Evolutionary conservation across 2,888 invertebrate species (phyloP), one percentile per base, ranked within the genome.

Genomic region (Epiblema foenella): DNA sequence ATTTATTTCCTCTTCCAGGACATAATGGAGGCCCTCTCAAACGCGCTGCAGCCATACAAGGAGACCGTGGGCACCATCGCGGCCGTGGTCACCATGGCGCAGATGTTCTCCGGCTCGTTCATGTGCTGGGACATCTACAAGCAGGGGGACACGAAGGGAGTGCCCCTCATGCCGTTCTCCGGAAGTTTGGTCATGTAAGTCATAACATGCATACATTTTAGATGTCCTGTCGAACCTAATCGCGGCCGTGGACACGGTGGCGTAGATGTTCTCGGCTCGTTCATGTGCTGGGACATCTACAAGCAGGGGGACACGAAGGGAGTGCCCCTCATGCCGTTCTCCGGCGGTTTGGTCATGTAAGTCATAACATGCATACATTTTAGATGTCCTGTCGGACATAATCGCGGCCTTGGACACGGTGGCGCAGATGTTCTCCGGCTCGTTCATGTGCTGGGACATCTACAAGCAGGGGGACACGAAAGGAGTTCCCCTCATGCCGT

Each of bases 131-230:
- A 97, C 81, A 96, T 97, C 75, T 94, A 95, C 74, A 95, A 95
- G 79, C 95, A 95, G 81, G 95, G 95, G 18, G 94, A 91, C 77
- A 95, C 97, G 0, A 93, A 94, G 78, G 95, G 95, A 68, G 94
- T 95, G 75, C 94, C 95, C 58, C 91, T 96, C 29, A 94, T 95
- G 84, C 96, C 97, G 0, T 97, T 97, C 86, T 83, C 96, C 54
- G 97, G 97, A 51, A 97, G 97, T 89, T 84, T 96, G 76, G 94
- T 96, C 73, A 95, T 97, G 97, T 97, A 89, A 95, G 96, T 95
- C 77, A 33, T 33, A 33, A 3, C 4, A 24, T 24, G 24, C n/a
- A n/a, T n/a, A n/a, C n/a, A n/a, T n/a, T n/a, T n/a, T n/a, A n/a
- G n/a, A n/a, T n/a, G n/a, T n/a, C n/a, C n/a, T n/a, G n/a, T n/a